Base-by-base conservation (phyloP, 2,888 invertebrate genomes). In the Magallana nippona region DNA sequence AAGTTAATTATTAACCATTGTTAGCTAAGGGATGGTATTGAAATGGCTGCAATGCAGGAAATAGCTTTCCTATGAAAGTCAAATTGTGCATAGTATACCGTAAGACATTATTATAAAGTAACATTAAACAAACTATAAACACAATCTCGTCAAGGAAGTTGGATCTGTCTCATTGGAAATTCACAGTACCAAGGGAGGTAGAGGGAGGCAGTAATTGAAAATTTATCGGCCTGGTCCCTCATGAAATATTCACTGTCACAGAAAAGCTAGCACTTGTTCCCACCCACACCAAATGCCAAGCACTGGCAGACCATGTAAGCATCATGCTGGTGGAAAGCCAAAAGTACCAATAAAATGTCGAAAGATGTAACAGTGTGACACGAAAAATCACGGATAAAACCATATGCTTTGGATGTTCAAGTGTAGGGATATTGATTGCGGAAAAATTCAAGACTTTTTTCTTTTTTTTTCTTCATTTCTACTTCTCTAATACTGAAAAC, bases 161-260 rank as follows among this genome's bases (percentile, higher is more conserved):
- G 27, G 5, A 27, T 71, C 15, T 71, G 71, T 44, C 44, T 3
- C 3, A 32, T 19, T 32, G 27, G 71, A 22, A 71, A 71, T 71
- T 27, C 15, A 15, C 0, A 71, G 22, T 32, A 27, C 1, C 27
- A 5, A 71, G 71, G 71, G 71, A 27, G 71, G 71, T 44, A 44
- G 44, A 44, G 71, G 27, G 27, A 27, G 71, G 22, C 60, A 60
- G 13, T 60, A 60, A 60, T 22, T 32, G 71, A 71, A 22, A 71
- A 22, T 71, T 71, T 71, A 71, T 71, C 13, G 27, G 27, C 13
- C 44, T 71, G 13, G 10, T 71, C 71, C 71, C 27, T 71, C 19
- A 71, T 71, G 32, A 71, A 71, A 71, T 71, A 71, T 71, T 71
- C 71, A 71, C 71, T 71, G 71, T 71, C 71, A 71, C 27, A 71